phyloP scores from a whole-genome alignment of 2,797 vertebrate species.

The Champsocephalus esox region DNA sequence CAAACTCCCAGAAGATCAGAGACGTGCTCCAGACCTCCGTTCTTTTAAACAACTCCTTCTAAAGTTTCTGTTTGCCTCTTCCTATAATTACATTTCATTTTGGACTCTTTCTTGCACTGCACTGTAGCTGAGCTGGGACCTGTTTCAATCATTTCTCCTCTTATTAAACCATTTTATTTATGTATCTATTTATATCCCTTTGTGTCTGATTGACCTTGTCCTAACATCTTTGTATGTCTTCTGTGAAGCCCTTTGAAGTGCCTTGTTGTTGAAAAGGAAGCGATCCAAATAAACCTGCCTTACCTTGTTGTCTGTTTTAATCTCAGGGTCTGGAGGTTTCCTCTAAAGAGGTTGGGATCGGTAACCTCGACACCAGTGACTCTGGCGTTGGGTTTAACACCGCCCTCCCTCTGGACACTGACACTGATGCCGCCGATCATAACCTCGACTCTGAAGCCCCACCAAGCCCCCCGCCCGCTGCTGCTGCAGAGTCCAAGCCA shows the following conservation, averaged over 20 bases:
- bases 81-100: constrained; percentile 55
- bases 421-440: constrained; percentile 84
- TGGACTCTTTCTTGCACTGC: constrained; percentile 30
- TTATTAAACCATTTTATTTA: constrained; percentile 35
- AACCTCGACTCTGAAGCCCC: constrained; percentile 75
- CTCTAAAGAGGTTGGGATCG: constrained; percentile 84
- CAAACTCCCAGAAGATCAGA: constrained; percentile 72
- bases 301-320: constrained; percentile 40
- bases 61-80: constrained; percentile 54
- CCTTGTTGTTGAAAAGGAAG: not conserved
- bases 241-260: constrained; percentile 8
- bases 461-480: constrained; percentile 46
- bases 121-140: constrained; percentile 43
- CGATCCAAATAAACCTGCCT: not conserved
- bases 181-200: constrained; percentile 31
- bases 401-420: constrained; percentile 86
- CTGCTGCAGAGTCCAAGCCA: constrained; percentile 56
- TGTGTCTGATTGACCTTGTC: constrained; percentile 29
- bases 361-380: constrained; percentile 87
- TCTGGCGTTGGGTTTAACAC: constrained; percentile 88
- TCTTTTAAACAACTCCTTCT: constrained; percentile 59
- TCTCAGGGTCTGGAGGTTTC: constrained; percentile 87
- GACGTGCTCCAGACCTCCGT: constrained; percentile 45
- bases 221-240: not conserved
- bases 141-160: constrained; percentile 39